phyloP scores from a whole-genome alignment of 2,113 vertebrate species.

The Pungitius pungitius region DNA sequence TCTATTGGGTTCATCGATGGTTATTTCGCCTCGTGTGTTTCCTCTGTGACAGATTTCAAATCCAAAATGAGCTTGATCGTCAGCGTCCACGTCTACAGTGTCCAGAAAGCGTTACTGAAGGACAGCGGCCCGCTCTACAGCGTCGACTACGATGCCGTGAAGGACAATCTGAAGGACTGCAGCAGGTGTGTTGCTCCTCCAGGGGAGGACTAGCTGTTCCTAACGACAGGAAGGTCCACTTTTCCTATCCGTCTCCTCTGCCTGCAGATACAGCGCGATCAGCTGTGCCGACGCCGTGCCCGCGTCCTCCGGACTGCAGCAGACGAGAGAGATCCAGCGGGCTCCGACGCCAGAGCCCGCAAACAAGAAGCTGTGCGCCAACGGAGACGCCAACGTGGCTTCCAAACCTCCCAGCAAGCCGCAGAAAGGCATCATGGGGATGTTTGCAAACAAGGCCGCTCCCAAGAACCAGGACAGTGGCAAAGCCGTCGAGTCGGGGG shows the following conservation, averaged over 20 bases:
- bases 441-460: slow-evolving; percentile 85
- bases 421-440: slow-evolving; percentile 91
- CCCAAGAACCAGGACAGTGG: slow-evolving; percentile 77
- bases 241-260: not conserved
- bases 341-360: slow-evolving; percentile 11
- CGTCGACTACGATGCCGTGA: slow-evolving; percentile 93
- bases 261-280: slow-evolving; percentile 89
- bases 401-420: slow-evolving; percentile 78
- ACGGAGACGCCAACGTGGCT: slow-evolving; percentile 69
- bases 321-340: slow-evolving; percentile 41
- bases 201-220: not conserved
- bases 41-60: slow-evolving; percentile 84
- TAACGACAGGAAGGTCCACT: too few species aligned
- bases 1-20: too few species aligned
- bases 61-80: slow-evolving; percentile 85
- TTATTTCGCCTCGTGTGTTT: not conserved
- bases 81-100: slow-evolving; percentile 93
- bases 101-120: slow-evolving; percentile 92
- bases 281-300: slow-evolving; percentile 83
- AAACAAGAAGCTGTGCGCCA: slow-evolving; percentile 43
- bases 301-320: slow-evolving; percentile 72
- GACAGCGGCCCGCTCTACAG: slow-evolving; percentile 94
- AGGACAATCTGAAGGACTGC: slow-evolving; percentile 90
- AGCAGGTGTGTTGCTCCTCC: slow-evolving; percentile 83
- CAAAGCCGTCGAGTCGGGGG: slow-evolving; percentile 83